A percentile compares a stretch with the other conserved stretches of the same genome.
Evolutionary conservation across 2,888 invertebrate genomes (phyloP).

Genomic region (Drosophila emarginata): DNA sequence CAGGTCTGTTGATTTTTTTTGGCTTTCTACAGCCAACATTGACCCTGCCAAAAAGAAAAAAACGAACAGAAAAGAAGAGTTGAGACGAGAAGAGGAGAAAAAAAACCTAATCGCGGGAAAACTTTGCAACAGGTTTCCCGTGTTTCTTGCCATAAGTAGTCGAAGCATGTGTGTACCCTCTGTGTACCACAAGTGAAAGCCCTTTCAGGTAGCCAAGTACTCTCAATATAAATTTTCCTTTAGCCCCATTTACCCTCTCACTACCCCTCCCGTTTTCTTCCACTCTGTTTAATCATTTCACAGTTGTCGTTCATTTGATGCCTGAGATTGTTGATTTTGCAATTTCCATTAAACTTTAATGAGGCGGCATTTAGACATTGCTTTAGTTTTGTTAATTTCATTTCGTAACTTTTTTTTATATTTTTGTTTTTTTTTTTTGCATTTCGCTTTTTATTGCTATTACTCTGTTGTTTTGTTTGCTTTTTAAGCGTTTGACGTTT

Average conservation of each 20-base stretch:
- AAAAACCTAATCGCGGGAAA: conserved; percentile 62
- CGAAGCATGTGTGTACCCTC: conserved; percentile 40
- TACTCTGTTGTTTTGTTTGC: conserved; percentile 25
- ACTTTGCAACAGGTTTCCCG: conserved; percentile 70
- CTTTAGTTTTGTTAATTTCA: conserved; percentile 3
- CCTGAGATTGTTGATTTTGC: conserved; percentile 18
- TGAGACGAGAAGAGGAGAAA: conserved; percentile 19
- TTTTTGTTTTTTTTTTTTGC: neutral
- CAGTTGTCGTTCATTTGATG: conserved; percentile 32
- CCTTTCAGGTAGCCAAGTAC: conserved; percentile 17
- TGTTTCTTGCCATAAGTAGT: conserved; percentile 2
- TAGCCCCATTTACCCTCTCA: neutral
- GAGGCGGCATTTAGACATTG: conserved; percentile 30
- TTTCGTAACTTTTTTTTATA: neutral
- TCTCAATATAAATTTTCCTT: conserved; percentile 9
- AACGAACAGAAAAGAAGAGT: neutral
- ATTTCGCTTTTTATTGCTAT: conserved; percentile 9
- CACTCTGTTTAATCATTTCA: conserved; percentile 30
- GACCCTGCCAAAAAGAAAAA: conserved; percentile 64
- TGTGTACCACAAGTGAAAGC: conserved; percentile 17
- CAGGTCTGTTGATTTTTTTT: conserved; percentile 38
- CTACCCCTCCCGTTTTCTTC: neutral
- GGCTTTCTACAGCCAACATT: conserved; percentile 70
- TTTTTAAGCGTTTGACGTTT: conserved; percentile 49
- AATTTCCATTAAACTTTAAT: conserved; percentile 56